phyloP scores from a whole-genome alignment of 2,113 vertebrate species.

The Lontra canadensis region DNA sequence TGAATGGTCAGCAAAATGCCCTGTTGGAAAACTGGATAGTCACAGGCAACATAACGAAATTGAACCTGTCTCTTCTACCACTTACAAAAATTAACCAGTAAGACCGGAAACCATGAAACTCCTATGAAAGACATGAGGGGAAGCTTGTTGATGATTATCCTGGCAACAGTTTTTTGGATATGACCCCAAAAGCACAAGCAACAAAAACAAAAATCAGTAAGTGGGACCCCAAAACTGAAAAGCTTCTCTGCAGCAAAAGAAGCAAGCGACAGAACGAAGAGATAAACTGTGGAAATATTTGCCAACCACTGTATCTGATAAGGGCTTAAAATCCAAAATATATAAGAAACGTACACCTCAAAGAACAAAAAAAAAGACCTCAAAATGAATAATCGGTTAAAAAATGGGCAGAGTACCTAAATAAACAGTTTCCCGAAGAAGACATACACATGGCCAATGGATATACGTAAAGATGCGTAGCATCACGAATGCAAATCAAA shows the following conservation, averaged over 20 bases:
- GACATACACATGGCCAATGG: neutral
- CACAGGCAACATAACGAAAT: neutral
- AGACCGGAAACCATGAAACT: neutral
- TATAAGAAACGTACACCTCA: neutral
- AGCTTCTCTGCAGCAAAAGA: neutral
- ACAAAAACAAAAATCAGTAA: neutral
- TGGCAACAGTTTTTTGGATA: neutral
- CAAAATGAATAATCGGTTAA: neutral
- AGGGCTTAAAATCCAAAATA: neutral
- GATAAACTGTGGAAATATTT: neutral
- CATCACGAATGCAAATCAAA: neutral
- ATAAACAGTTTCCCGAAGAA: neutral
- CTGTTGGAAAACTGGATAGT: neutral
- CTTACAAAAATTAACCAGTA: neutral
- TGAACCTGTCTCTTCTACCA: neutral
- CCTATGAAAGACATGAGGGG: neutral
- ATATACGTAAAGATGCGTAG: neutral
- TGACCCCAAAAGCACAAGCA: neutral
- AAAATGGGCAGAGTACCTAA: neutral
- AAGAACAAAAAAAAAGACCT: neutral
- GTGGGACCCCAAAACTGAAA: neutral
- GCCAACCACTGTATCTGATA: neutral
- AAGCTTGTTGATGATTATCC: neutral
- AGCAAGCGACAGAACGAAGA: neutral
- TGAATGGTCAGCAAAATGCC: neutral